These are phyloP conservation scores for Ophioninae sp. DNA, from an alignment of 2,888 invertebrate genomes.

Conservation along the genomic window DNA sequence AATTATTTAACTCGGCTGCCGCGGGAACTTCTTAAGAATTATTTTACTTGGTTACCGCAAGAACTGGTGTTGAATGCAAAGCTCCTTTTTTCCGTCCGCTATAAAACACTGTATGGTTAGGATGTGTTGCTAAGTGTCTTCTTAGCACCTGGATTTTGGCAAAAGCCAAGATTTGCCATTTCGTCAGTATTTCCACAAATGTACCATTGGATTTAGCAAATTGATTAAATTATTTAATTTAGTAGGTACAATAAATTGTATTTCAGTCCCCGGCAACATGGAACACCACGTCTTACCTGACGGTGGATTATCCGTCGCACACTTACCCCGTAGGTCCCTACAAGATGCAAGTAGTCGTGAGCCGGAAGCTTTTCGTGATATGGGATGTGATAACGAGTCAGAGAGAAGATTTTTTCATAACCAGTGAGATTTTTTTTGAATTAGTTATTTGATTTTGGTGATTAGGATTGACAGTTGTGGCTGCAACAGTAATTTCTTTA, in stretches of 20 bases:
- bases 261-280: constrained; percentile 78
- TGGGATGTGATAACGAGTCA: constrained; percentile 81
- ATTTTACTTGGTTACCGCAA: neutral
- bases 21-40: too few species aligned
- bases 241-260: constrained; percentile 39
- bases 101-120: too few species aligned
- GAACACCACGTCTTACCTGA: constrained; percentile 85
- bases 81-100: too few species aligned
- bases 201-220: neutral
- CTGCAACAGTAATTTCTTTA: constrained; percentile 63
- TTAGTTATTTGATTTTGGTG: neutral
- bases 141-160: too few species aligned
- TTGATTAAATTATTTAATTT: neutral
- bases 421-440: constrained; percentile 78
- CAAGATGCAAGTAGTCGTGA: constrained; percentile 83
- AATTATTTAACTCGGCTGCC: too few species aligned
- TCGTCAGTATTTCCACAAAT: too few species aligned
- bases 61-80: too few species aligned
- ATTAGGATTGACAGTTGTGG: neutral
- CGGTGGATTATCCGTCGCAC: constrained; percentile 83
- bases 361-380: constrained; percentile 71
- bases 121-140: too few species aligned
- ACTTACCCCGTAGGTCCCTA: constrained; percentile 84
- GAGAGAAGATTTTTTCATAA: constrained; percentile 81
- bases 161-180: too few species aligned